These are phyloP conservation scores for Pemphredon lugubris DNA, from an alignment of 2,888 invertebrate genomes.

Conservation along the genomic window DNA sequence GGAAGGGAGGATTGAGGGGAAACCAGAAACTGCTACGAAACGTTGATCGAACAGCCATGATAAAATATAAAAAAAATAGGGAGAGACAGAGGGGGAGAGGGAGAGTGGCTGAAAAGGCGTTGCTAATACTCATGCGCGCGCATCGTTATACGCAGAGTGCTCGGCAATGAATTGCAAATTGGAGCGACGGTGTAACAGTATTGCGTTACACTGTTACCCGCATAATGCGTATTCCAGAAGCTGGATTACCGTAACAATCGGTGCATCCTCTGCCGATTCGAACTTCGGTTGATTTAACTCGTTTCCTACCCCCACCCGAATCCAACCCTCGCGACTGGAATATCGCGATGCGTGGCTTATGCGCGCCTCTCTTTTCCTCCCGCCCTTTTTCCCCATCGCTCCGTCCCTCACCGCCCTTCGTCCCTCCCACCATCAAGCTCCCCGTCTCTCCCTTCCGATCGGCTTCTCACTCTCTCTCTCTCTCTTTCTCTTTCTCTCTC, in stretches of 20 bases:
- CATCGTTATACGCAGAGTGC: slow-evolving; percentile 37
- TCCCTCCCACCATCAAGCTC: no score
- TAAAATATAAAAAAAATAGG: neutral
- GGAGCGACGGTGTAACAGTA: slow-evolving; percentile 53
- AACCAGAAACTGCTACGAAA: neutral
- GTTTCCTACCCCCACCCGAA: slow-evolving; percentile 20
- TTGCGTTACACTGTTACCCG: slow-evolving; percentile 51
- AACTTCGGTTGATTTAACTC: slow-evolving; percentile 53
- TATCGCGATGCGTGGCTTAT: slow-evolving; percentile 9
- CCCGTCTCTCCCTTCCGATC: slow-evolving; percentile 13
- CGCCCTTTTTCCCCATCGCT: neutral
- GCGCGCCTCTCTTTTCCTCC: neutral
- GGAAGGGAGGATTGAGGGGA: no score
- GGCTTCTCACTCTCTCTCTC: slow-evolving; percentile 11
- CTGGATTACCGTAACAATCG: slow-evolving; percentile 64
- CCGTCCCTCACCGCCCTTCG: neutral
- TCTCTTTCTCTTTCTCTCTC: neutral
- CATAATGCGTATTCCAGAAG: slow-evolving; percentile 58
- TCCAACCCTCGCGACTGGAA: slow-evolving; percentile 11
- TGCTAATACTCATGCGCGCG: slow-evolving; percentile 25
- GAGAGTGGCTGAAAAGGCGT: slow-evolving; percentile 40
- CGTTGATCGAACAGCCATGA: neutral
- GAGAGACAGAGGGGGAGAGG: neutral
- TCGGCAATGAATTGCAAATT: slow-evolving; percentile 60
- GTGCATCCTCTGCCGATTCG: slow-evolving; percentile 47